Base-by-base conservation (phyloP, 1,140 invertebrate genomes). In the Hormaphis cornu region DNA sequence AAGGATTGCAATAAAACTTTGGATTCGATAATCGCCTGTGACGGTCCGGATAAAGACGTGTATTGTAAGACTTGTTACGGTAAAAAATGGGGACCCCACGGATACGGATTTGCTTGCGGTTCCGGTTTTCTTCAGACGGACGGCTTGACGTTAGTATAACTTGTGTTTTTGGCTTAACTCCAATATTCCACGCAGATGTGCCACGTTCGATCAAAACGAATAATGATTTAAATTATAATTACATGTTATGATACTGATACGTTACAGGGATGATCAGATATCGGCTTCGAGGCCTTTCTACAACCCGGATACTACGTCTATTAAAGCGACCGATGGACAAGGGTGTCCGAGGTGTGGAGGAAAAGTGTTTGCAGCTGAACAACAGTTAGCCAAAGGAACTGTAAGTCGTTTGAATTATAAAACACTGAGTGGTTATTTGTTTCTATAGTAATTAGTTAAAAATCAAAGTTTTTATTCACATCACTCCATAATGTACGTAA, bases 1-100 rank as follows among this genome's bases (percentile, higher is more conserved):
- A 87, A 83, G 78, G 90, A 92, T 74, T 98, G 95, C 79, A 89
- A 86, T 74, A 93, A 93, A 76, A 91, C 89, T 22, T 82, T 97
- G 56, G 93, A 96, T 77, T 97, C 93, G 20, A 93, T 93, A 76
- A 91, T 91, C 73, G 93, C 92, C 73, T 93, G 92, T 76, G 91
- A 93, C 76, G 92, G 92, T 28, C 90, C 92, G 33, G 89, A 94
- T 75, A 83, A 82, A 71, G 89, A 95, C 72, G 87, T 98, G 52
- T 97, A 94, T 80, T 98, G 93, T 80, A 94, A 91, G 78, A 90
- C 89, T 72, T 94, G 91, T 79, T 93, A 94, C 77, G 88, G 87
- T 56, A 93, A 93, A 79, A 90, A 93, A 77, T 96, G 90, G 87
- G 93, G 93, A 77, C 92, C 92, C 46, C 92, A 95, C 77, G 92